These are phyloP conservation scores for Alitta virens DNA, from an alignment of 2,888 invertebrate species.

Conservation along the genomic window DNA sequence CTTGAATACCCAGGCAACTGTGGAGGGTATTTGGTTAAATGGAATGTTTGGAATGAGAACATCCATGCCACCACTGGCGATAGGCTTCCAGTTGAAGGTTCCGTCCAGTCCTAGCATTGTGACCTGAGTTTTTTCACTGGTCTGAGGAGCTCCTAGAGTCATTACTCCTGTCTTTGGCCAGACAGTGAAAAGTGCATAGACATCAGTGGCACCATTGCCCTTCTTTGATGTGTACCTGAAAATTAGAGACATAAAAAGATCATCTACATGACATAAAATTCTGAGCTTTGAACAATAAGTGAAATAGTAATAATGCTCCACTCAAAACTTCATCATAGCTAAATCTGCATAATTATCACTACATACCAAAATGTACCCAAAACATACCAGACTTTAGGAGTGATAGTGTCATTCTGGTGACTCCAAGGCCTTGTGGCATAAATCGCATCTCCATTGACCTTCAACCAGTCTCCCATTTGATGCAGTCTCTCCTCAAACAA, in stretches of 20 bases:
- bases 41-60: not conserved
- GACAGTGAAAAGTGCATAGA: constrained; percentile 70
- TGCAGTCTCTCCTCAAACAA: constrained; percentile 82
- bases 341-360: no score
- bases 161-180: constrained; percentile 69
- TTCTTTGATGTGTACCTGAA: constrained; percentile 11
- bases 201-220: constrained; percentile 29
- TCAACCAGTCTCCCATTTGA: constrained; percentile 77
- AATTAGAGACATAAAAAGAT: no score
- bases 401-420: constrained; percentile 74
- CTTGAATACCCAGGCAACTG: constrained; percentile 51
- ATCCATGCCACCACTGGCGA: not conserved
- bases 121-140: constrained; percentile 25
- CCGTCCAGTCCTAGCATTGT: not conserved
- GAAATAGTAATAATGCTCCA: no score
- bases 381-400: constrained; percentile 70
- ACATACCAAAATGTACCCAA: no score
- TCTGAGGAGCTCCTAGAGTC: constrained; percentile 58
- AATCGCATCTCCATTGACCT: constrained; percentile 81
- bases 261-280: no score
- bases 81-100: not conserved
- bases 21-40: constrained; percentile 35
- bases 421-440: constrained; percentile 76
- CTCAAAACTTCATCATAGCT: no score
- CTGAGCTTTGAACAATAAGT: no score